Conservation (phyloP, 2,113 vertebrate genomes). For the Dromiciops gliroides region DNA sequence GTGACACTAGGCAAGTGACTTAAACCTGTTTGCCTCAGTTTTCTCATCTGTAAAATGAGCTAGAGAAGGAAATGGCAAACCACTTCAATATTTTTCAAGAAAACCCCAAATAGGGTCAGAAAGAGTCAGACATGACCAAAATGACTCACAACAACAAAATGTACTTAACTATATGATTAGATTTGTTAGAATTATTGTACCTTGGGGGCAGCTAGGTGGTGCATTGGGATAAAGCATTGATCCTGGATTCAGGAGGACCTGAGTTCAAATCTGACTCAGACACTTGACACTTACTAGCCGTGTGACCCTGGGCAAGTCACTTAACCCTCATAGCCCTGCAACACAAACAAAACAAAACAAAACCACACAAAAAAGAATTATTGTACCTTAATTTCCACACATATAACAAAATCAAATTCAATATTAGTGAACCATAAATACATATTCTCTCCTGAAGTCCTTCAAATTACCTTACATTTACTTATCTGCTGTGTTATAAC, state of each 20-base stretch:
- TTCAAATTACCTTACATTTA: neutral
- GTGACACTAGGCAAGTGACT: neutral
- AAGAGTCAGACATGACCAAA: neutral
- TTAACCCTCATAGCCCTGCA: too few species aligned
- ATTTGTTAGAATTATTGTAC: neutral
- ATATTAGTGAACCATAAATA: neutral
- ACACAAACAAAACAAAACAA: too few species aligned
- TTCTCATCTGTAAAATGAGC: neutral
- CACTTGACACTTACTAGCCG: too few species aligned
- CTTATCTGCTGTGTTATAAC: neutral
- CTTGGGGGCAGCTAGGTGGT: too few species aligned
- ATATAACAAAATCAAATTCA: slow-evolving; percentile 18
- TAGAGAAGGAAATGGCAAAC: neutral
- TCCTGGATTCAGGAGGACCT: too few species aligned
- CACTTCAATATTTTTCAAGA: neutral
- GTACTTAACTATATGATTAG: neutral
- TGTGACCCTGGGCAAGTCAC: too few species aligned
- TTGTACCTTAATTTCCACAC: slow-evolving; percentile 7
- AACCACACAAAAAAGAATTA: too few species aligned
- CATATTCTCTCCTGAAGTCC: neutral
- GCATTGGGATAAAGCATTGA: too few species aligned
- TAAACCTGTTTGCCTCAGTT: neutral
- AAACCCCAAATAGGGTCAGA: neutral
- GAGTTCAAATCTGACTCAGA: too few species aligned
- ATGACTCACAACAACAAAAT: neutral